A percentile compares a stretch with the other conserved stretches of the same genome.
Conservation (phyloP, 2,797 vertebrate genomes). For the Perodicticus potto region DNA sequence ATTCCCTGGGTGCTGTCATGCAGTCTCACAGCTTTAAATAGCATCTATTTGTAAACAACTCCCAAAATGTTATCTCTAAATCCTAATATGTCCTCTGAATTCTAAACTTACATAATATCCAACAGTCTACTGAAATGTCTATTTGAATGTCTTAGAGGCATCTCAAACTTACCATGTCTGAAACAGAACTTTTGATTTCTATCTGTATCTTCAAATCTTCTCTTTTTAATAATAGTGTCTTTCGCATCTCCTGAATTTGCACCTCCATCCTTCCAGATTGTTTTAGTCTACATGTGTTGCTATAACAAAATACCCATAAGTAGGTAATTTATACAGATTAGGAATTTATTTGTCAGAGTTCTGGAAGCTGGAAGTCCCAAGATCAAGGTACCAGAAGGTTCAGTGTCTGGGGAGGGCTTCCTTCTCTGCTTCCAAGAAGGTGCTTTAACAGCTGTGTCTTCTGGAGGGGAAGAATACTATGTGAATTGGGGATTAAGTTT, state of each 20-base stretch:
- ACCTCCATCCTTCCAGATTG: neutral
- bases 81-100: neutral
- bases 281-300: neutral
- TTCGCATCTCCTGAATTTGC: neutral
- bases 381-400: neutral
- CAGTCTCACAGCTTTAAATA: neutral
- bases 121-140: neutral
- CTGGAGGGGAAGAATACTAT: neutral
- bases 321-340: neutral
- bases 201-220: neutral
- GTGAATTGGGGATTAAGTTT: neutral
- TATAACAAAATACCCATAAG: neutral
- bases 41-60: neutral
- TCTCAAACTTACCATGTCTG: neutral
- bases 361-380: neutral
- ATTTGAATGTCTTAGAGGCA: neutral
- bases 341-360: neutral
- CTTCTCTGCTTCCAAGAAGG: neutral
- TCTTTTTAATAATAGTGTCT: neutral
- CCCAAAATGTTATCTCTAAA: neutral
- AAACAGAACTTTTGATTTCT: slow-evolving; percentile 16
- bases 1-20: neutral
- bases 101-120: neutral
- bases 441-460: neutral
- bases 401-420: neutral